phyloP scores from a whole-genome alignment of 2,888 invertebrate species.

The Lydus trimaculatus region DNA sequence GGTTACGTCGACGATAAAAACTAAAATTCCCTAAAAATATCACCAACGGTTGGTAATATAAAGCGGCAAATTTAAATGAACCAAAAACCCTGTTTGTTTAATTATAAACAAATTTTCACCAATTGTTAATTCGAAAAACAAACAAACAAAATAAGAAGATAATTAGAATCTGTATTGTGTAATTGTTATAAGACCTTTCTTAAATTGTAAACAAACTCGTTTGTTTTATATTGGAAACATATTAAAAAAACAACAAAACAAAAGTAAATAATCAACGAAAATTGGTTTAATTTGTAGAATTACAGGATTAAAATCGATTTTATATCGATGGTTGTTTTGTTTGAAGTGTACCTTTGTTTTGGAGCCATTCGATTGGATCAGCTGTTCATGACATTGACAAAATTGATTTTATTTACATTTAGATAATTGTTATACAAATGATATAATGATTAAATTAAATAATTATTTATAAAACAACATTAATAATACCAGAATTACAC shows the following conservation, averaged over 20 bases:
- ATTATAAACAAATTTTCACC: no score
- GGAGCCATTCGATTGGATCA: not conserved
- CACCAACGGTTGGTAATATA: not conserved
- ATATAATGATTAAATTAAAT: not conserved
- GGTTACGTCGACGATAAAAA: not conserved
- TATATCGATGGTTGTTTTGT: not conserved
- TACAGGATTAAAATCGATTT: not conserved
- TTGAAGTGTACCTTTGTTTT: not conserved
- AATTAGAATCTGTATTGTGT: no score
- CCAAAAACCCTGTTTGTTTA: no score
- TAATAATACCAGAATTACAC: not conserved
- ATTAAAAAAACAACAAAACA: no score
- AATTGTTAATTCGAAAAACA: no score
- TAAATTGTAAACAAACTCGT: no score
- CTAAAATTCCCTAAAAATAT: no score
- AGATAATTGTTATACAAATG: not conserved
- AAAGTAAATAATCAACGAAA: not conserved
- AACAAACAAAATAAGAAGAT: not conserved
- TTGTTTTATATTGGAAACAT: no score
- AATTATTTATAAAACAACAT: not conserved
- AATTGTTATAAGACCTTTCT: no score
- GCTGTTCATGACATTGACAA: conserved; percentile 6
- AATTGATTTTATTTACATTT: not conserved
- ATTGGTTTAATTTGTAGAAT: not conserved
- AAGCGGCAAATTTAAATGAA: not conserved